These are phyloP conservation scores for Sitta europaea DNA, from an alignment of 2,113 vertebrate genomes.

Conservation along the genomic window DNA sequence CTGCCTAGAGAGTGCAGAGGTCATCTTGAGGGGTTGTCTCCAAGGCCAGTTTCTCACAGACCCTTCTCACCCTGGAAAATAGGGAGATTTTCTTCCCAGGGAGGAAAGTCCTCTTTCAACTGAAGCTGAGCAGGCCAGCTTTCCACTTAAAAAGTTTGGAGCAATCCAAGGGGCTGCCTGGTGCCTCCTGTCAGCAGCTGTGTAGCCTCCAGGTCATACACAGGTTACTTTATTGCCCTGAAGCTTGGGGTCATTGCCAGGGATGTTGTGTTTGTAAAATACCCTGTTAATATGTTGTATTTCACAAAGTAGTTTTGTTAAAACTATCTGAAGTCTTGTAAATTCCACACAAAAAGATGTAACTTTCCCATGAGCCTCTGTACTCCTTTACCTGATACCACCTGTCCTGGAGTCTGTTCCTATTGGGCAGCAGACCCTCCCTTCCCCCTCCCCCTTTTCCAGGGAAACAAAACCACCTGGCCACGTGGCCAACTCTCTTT, in stretches of 20 bases:
- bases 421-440: no score
- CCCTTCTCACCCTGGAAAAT: neutral
- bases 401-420: no score
- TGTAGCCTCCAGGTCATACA: neutral
- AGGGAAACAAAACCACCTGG: no score
- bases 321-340: no score
- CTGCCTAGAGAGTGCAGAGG: neutral
- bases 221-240: neutral
- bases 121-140: neutral
- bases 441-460: no score
- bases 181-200: neutral
- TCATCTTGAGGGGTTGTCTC: neutral
- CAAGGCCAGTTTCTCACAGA: neutral
- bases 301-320: no score
- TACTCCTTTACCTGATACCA: no score
- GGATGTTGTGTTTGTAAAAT: neutral
- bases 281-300: neutral
- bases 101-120: neutral
- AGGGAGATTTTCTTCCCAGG: neutral
- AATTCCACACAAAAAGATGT: no score
- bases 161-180: neutral
- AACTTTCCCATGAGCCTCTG: no score
- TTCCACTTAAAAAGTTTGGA: neutral
- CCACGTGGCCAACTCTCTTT: no score
- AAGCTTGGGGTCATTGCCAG: neutral